Evolutionary conservation across 2,113 vertebrate species (phyloP).

Genomic region (Ranitomeya imitator): DNA sequence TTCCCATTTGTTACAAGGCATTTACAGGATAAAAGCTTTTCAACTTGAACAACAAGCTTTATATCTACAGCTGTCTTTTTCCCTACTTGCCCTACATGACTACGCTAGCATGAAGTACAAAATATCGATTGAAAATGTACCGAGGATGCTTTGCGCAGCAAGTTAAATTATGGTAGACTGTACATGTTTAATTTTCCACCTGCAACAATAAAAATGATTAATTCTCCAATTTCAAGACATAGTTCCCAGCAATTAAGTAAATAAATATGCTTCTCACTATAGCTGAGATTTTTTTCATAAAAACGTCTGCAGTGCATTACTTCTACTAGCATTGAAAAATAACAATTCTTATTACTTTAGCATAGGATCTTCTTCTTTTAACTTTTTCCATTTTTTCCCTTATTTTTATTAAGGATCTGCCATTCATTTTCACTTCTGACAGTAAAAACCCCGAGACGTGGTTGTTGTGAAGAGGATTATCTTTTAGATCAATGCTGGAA

Average conservation of each 20-base stretch:
- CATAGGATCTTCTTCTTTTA: slow-evolving; percentile 40
- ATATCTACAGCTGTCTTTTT: slow-evolving; percentile 48
- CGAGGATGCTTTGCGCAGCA: slow-evolving; percentile 54
- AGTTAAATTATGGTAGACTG: slow-evolving; percentile 65
- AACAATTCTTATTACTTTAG: slow-evolving; percentile 54
- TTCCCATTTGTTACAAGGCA: slow-evolving; percentile 56
- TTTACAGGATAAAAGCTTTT: slow-evolving; percentile 61
- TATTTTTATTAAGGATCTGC: slow-evolving; percentile 63
- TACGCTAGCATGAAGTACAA: slow-evolving; percentile 65
- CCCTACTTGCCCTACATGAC: slow-evolving; percentile 58
- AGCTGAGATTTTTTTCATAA: slow-evolving; percentile 26
- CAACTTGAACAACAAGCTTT: slow-evolving; percentile 61
- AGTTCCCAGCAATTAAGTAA: slow-evolving; percentile 68
- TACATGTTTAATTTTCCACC: slow-evolving; percentile 67
- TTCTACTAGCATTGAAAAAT: slow-evolving; percentile 62
- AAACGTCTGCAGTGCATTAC: slow-evolving; percentile 52
- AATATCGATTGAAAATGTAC: slow-evolving; percentile 67
- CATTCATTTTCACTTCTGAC: slow-evolving; percentile 72
- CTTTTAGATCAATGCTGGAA: slow-evolving; percentile 80
- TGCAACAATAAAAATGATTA: slow-evolving; percentile 70
- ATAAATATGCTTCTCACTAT: slow-evolving; percentile 62
- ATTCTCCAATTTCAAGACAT: slow-evolving; percentile 67
- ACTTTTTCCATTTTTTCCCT: slow-evolving; percentile 41
- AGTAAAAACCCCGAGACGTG: slow-evolving; percentile 71
- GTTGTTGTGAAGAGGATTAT: slow-evolving; percentile 78